A percentile compares a stretch with the other conserved stretches of the same genome.
Conservation (phyloP, 2,888 invertebrate genomes). For the Mactromeris polynyma region DNA sequence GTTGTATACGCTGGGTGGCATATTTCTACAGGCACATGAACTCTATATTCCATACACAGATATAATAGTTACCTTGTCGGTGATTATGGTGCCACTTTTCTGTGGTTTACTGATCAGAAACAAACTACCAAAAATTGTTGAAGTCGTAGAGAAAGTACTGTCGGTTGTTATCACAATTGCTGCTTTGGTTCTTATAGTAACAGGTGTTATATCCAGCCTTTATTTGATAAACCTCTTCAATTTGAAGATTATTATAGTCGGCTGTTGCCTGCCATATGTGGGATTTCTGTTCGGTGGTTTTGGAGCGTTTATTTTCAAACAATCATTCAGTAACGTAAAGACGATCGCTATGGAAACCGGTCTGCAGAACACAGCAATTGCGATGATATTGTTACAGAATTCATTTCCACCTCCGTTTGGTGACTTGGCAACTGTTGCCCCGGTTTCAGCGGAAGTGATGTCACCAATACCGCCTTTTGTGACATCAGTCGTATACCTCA, state of each 20-base stretch:
- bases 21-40: conserved; percentile 90
- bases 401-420: conserved; percentile 94
- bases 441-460: conserved; percentile 92
- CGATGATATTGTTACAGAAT: conserved; percentile 94
- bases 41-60: conserved; percentile 92
- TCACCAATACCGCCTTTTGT: conserved; percentile 94
- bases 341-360: conserved; percentile 95
- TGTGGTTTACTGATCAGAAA: conserved; percentile 84
- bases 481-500: conserved; percentile 68
- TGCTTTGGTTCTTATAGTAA: conserved; percentile 94
- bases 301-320: conserved; percentile 84
- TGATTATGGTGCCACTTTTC: conserved; percentile 92
- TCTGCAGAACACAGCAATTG: conserved; percentile 96
- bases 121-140: conserved; percentile 90
- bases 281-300: conserved; percentile 83
- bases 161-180: conserved; percentile 94
- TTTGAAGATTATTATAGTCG: conserved; percentile 74
- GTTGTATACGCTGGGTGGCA: conserved; percentile 94
- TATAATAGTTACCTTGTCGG: conserved; percentile 90
- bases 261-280: conserved; percentile 82
- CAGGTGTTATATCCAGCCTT: conserved; percentile 95
- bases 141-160: conserved; percentile 89
- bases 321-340: conserved; percentile 73
- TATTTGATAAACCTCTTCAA: conserved; percentile 96
- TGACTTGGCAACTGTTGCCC: conserved; percentile 92